Evolutionary conservation across 2,113 vertebrate species (phyloP), one percentile per base, ranked within the genome.

Genomic region (Coreoperca whiteheadi): DNA sequence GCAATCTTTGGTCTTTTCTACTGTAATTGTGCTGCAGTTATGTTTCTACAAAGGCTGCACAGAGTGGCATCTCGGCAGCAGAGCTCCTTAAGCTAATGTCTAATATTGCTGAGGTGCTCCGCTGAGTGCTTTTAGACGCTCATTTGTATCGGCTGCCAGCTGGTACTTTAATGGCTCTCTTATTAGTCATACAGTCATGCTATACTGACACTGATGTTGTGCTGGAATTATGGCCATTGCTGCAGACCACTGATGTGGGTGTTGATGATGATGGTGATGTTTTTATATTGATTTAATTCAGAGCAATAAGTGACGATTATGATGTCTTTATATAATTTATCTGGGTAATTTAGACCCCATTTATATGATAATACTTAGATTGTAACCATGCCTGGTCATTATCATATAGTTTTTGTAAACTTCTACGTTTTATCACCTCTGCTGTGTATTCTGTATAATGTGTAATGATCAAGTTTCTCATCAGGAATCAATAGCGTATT

Each of bases 171-270:
- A 87, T 82, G 75, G 56, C 84, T 79, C 78, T 77, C 67, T 77
- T 80, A 84, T 91, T 91, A 86, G 85, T 89, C 83, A 89, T 86
- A 79, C 63, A 79, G 85, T 86, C 81, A 79, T 68, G 67, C 83
- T 77, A 32, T 69, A 71, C 73, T 77, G 74, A 67, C 81, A 74
- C 87, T 74, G 79, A 85, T 86, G 77, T 68, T 74, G 63, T 56
- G 68, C 80, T 77, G 54, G 30, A 83, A 73, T 85, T 82, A 67
- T 63, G 71, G 59, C 64, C 51, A 64, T 34, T 2, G 11, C 74
- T 68, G 77, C 76, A 74, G 79, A 76, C 60, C 75, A 74, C 54
- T 84, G 64, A 84, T 86, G 68, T 69, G 70, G 76, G 65, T 83
- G 63, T 50, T 69, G 79, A 76, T 84, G 79, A 85, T 85, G 60